A percentile compares a stretch with the other conserved stretches of the same genome.
phyloP scores from a whole-genome alignment of 1,140 invertebrate species.

The Solen grandis region DNA sequence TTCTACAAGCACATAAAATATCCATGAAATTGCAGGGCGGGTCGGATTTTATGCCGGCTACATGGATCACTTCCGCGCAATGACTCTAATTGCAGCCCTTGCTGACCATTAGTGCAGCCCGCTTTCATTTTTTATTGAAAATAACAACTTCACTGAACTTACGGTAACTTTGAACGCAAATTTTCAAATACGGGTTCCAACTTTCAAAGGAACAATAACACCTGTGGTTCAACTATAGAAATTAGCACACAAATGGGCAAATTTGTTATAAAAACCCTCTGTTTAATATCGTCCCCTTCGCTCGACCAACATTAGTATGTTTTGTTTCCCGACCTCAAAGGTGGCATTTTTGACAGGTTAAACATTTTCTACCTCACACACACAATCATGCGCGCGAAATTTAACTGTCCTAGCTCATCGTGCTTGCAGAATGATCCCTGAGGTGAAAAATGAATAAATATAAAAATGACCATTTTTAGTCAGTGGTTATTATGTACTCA shows the following conservation, averaged over 20 bases:
- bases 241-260: too few relatives aligned
- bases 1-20: conserved; percentile 25
- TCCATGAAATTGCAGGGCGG: conserved; percentile 52
- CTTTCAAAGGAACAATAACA: background rate
- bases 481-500: background rate
- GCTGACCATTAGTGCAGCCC: conserved; percentile 8
- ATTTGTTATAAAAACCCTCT: too few relatives aligned
- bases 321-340: too few relatives aligned
- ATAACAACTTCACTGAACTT: conserved; percentile 18
- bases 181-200: background rate
- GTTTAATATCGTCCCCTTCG: too few relatives aligned
- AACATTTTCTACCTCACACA: too few relatives aligned
- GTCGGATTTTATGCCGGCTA: conserved; percentile 29
- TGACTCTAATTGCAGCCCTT: conserved; percentile 11
- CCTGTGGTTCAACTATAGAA: background rate
- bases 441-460: conserved; percentile 18
- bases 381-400: too few relatives aligned
- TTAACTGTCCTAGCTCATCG: too few relatives aligned
- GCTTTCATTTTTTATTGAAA: conserved; percentile 46
- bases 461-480: background rate
- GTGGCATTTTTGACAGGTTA: too few relatives aligned
- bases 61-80: conserved; percentile 39
- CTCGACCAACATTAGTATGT: too few relatives aligned
- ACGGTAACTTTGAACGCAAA: conserved; percentile 14
- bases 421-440: background rate